Percentiles rank a stretch among this genome's conserved stretches.
Evolutionary conservation across 2,113 vertebrate genomes (phyloP).

Genomic region (Barbus barbus): DNA sequence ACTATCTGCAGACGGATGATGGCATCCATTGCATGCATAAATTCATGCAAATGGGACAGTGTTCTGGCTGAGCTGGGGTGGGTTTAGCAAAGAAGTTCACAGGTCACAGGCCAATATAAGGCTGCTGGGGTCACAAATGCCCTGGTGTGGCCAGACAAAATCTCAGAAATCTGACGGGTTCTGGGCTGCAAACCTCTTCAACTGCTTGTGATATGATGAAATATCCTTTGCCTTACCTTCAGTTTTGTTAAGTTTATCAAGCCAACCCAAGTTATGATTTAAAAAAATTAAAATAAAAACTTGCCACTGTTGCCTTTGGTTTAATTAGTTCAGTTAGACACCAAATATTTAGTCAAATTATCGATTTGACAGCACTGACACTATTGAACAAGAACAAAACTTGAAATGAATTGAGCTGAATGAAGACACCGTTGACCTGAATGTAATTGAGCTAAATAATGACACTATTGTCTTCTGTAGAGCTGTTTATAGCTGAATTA

Average conservation of each 20-base stretch:
- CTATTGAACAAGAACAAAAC: neutral
- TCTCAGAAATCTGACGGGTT: neutral
- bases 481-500: neutral
- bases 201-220: neutral
- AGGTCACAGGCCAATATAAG: constrained; percentile 68
- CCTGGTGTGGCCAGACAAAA: neutral
- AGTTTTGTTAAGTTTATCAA: no score
- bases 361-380: neutral
- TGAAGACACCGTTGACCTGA: neutral
- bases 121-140: constrained; percentile 42
- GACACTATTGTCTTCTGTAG: neutral
- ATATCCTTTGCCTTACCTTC: no score
- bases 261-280: no score
- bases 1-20: constrained; percentile 73
- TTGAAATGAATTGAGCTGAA: neutral
- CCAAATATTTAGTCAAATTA: neutral
- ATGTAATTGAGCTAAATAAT: neutral
- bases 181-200: neutral
- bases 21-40: constrained; percentile 66
- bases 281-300: no score
- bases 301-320: no score
- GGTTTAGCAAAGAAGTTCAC: constrained; percentile 61
- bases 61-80: constrained; percentile 53
- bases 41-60: constrained; percentile 73
- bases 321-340: no score